Evolutionary conservation across 2,113 vertebrate genomes (phyloP).

Genomic region (Rattus norvegicus): GRCr8 NC_086019.1:173742001-173742500

Average conservation of each 20-base stretch:
- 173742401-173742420: neutral
- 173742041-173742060: neutral
- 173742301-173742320: neutral
- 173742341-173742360: neutral
- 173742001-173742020: too few relatives aligned
- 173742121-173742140: neutral
- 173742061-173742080: neutral
- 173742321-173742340: neutral
- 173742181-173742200: slow-evolving; percentile 17
- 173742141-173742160: slow-evolving; percentile 21
- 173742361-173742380: neutral
- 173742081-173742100: neutral
- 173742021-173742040: neutral
- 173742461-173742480: neutral
- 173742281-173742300: neutral
- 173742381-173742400: neutral
- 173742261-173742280: slow-evolving; percentile 16
- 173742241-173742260: neutral
- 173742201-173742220: slow-evolving; percentile 38
- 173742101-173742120: neutral
- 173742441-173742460: neutral
- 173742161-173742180: slow-evolving; percentile 45
- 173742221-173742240: slow-evolving; percentile 6
- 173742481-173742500: neutral
- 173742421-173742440: neutral